Conservation (phyloP, 2,113 vertebrate genomes). For the Paracanthobrama guichenoti region DNA sequence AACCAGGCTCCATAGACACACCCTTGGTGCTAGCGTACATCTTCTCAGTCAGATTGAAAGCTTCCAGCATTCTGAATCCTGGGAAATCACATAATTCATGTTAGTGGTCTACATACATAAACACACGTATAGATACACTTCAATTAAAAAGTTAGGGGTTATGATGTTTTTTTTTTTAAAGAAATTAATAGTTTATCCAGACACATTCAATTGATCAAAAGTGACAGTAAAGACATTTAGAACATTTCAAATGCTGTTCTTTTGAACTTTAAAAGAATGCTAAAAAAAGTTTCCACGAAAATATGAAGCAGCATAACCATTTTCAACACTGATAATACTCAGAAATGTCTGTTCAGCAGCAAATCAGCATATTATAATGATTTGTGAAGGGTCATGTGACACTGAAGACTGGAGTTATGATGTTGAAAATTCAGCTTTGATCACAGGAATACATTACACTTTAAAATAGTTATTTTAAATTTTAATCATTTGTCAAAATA, state of each 20-base stretch:
- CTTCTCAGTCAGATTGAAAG: conserved; percentile 94
- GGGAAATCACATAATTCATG: conserved; percentile 16
- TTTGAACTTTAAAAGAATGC: background rate
- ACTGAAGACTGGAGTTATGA: background rate
- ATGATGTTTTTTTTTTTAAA: too few species aligned
- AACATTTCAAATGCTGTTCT: background rate
- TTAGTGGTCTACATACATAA: background rate
- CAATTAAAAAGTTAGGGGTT: background rate
- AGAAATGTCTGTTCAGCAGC: background rate
- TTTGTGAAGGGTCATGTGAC: background rate
- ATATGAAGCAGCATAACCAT: background rate
- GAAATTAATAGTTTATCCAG: background rate
- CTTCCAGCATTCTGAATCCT: conserved; percentile 98
- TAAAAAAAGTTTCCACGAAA: background rate
- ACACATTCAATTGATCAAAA: background rate
- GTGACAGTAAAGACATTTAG: background rate
- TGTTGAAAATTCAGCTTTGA: background rate
- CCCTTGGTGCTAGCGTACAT: conserved; percentile 85
- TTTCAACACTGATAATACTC: background rate
- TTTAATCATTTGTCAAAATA: background rate
- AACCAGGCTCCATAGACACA: conserved; percentile 92
- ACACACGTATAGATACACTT: background rate
- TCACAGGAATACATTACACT: background rate
- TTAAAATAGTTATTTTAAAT: background rate
- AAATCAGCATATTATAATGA: background rate